phyloP scores from a whole-genome alignment of 1,140 invertebrate genomes.

The Brachionus sp. region DNA sequence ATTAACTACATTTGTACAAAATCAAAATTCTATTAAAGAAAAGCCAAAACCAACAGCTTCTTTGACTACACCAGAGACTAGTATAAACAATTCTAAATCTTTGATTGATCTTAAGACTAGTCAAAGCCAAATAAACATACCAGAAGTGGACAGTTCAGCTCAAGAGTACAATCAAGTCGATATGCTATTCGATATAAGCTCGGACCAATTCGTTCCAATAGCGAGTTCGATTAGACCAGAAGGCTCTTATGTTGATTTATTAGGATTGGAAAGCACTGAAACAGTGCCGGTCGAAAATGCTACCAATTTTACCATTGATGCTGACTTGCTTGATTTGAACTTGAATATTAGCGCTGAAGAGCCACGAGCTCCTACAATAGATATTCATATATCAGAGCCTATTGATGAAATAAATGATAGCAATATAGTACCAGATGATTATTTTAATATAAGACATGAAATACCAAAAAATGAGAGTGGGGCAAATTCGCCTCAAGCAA shows the following conservation, averaged over 20 bases:
- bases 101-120: slow-evolving; percentile 28
- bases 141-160: background rate
- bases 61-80: background rate
- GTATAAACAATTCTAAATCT: slow-evolving; percentile 31
- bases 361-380: background rate
- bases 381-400: slow-evolving; percentile 38
- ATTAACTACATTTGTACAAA: background rate
- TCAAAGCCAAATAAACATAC: background rate
- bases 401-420: slow-evolving; percentile 31
- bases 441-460: slow-evolving; percentile 41
- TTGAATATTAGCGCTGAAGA: background rate
- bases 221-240: background rate
- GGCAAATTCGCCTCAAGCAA: background rate
- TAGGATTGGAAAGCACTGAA: slow-evolving; percentile 22
- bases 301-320: background rate
- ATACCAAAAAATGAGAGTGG: slow-evolving; percentile 11
- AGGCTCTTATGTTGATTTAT: slow-evolving; percentile 24
- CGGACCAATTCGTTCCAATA: background rate
- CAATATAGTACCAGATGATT: slow-evolving; percentile 44
- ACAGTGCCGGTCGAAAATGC: background rate
- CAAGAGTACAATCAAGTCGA: background rate
- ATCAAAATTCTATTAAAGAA: background rate
- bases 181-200: slow-evolving; percentile 16
- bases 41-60: slow-evolving; percentile 19
- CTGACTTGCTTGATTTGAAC: slow-evolving; percentile 3